Evolutionary conservation across 1,140 invertebrate species (phyloP).

Genomic region (Musca domestica): DNA sequence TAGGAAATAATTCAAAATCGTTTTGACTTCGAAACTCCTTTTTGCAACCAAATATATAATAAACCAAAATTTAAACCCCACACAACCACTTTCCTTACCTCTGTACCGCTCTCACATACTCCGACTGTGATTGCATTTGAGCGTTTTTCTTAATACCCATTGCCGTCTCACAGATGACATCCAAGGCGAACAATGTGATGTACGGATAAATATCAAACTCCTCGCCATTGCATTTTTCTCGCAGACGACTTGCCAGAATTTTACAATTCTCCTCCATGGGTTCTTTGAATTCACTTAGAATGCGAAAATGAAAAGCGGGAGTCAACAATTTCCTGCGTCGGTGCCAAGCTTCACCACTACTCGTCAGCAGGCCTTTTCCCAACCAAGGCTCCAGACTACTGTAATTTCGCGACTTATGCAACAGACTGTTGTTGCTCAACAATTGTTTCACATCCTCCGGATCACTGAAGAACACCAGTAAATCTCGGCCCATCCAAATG

Average conservation of each 20-base stretch:
- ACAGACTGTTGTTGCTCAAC: slow-evolving; percentile 62
- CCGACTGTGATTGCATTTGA: slow-evolving; percentile 58
- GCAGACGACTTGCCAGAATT: slow-evolving; percentile 44
- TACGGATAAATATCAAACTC: slow-evolving; percentile 64
- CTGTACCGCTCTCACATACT: slow-evolving; percentile 62
- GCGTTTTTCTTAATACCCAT: slow-evolving; percentile 74
- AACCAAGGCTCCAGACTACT: slow-evolving; percentile 67
- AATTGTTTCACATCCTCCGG: slow-evolving; percentile 54
- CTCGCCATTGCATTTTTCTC: slow-evolving; percentile 41
- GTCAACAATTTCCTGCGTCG: slow-evolving; percentile 78
- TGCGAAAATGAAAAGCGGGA: slow-evolving; percentile 87
- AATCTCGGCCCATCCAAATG: slow-evolving; percentile 50
- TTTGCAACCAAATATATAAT: no score
- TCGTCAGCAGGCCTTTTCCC: slow-evolving; percentile 65
- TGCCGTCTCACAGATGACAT: slow-evolving; percentile 82
- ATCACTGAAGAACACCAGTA: slow-evolving; percentile 43
- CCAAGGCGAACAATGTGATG: slow-evolving; percentile 72
- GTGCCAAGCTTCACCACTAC: slow-evolving; percentile 74
- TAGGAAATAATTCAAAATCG: no score
- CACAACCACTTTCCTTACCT: slow-evolving; percentile 34
- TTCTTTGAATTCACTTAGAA: slow-evolving; percentile 74
- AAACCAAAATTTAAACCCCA: background rate
- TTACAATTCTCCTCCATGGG: slow-evolving; percentile 60
- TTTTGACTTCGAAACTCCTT: no score
- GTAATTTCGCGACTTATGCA: slow-evolving; percentile 55